Conservation (phyloP, 1,140 invertebrate species). For the Leptopilina boulardi region DNA sequence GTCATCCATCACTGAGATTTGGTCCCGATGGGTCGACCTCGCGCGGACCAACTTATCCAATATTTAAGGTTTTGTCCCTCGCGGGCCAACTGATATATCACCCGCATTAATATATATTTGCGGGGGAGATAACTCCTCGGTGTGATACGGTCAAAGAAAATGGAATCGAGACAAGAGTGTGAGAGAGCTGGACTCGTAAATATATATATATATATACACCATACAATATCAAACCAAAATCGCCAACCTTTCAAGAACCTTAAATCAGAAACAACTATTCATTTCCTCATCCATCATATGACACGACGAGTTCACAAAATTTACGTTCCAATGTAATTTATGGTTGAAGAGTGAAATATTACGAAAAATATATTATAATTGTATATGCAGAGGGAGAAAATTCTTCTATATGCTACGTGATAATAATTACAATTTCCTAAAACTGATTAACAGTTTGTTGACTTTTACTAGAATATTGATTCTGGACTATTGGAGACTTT, state of each 20-base stretch:
- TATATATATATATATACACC: too few species aligned
- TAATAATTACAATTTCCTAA: neutral
- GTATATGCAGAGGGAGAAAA: neutral
- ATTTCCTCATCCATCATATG: slow-evolving; percentile 7
- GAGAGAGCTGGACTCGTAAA: slow-evolving; percentile 4
- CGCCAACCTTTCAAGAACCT: slow-evolving; percentile 9
- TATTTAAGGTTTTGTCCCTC: slow-evolving; percentile 77
- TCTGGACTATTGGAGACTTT: too few species aligned
- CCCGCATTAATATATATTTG: slow-evolving; percentile 77
- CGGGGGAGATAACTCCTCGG: slow-evolving; percentile 72
- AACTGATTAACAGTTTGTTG: too few species aligned
- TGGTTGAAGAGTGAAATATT: neutral
- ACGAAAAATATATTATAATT: neutral
- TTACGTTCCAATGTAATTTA: neutral
- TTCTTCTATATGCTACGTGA: neutral
- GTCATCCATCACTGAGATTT: slow-evolving; percentile 75
- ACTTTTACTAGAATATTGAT: too few species aligned
- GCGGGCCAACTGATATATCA: slow-evolving; percentile 75
- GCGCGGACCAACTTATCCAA: slow-evolving; percentile 74
- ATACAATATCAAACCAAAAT: slow-evolving; percentile 6
- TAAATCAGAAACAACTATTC: slow-evolving; percentile 17
- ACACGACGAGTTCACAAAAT: neutral
- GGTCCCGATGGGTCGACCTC: slow-evolving; percentile 68
- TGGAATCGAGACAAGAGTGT: slow-evolving; percentile 3
- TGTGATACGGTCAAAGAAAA: slow-evolving; percentile 39